Base-by-base conservation (phyloP, 2,797 vertebrate species). In the Sebastes baramenuke region DNA sequence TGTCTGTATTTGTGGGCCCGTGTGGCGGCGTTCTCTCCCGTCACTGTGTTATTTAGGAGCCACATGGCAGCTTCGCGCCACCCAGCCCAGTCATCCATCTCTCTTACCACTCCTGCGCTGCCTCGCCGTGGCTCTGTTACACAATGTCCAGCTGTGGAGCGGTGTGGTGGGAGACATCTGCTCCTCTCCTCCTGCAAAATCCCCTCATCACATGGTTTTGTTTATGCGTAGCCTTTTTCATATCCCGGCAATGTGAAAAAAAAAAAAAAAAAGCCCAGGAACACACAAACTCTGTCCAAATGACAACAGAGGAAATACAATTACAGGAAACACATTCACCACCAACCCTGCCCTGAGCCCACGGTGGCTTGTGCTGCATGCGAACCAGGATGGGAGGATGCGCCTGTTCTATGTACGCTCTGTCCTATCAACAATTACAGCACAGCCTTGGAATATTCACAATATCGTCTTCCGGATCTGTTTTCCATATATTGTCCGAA, bases 181-280 rank as follows among this genome's bases (percentile, higher is more conserved):
- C 87, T 91, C 91, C 86, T 88, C 87, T 90, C 85, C 90, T 89
- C 82, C 89, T 88, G 87, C 87, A 93, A 93, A 92, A 94, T 92
- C 89, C 93, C 82, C 92, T 91, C 91, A 87, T 95, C 93, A 95
- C 92, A 95, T 96, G 95, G 92, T 95, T 96, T 93, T 95, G 92
- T 95, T 96, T 96, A 95, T 91, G 84, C 61, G 34, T 82, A 84
- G 86, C 78, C 82, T 82, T 93, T 92, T 92, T 93, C 88, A 92
- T 88, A 93, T 93, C 85, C 88, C 83, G 83, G 89, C 88, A 87
- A 92, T 92, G 71, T 86, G 68, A 62, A 88, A 80, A 86, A 59
- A 75, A 84, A 55, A 24, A 24, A 75, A 84, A 80, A 75, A 84
- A 58, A 79, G n/a, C 55, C 52, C 84, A 79, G 86, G 89, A 93